Evolutionary conservation across 2,113 vertebrate genomes (phyloP), one percentile per base, ranked within the genome.

Genomic region (Lucifuga dentata): DNA sequence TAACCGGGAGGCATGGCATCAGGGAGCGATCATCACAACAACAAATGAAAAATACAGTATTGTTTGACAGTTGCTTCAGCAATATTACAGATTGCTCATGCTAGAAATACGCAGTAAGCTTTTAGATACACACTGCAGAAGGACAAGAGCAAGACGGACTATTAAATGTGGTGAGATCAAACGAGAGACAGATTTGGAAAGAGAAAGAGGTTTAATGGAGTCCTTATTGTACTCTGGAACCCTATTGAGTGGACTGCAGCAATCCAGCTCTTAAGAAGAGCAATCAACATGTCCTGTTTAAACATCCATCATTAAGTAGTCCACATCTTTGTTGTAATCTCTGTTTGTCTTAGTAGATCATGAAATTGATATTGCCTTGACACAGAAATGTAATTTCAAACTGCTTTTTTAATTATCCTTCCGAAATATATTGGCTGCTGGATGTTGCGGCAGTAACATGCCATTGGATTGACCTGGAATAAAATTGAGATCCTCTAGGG

Each of bases 131-230:
- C 16, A 16, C 43, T 57, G 73, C 50, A 11, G 2, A 49, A 78
- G 53, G 53, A 12, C 46, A 17, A 2, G 43, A 11, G 36, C 67
- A 75, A n/a, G 51, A 84, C 49, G 50, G 32, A 33, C 23, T 23
- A 24, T 59, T 67, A 16, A 33, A 41, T 23, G 52, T 51, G 62
- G 71, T 43, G 57, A 36, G 58, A 23, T 40, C 52, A 71, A 20
- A 80, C 11, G n/a, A 51, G 63, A 63, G 49, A 50, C n/a, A 12
- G 29, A 70, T 23, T 32, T 10, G 39, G 40, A 64, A 38, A 38
- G 57, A 64, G 58, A 43, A 39, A 0, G 61, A n/a, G 40, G 15
- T 76, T 81, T 89, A 89, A 87, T 86, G 78, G 69, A 69, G 60
- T 57, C 29, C 21, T 58, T 39, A 82, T 65, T 86, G 70, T 65